Conservation (phyloP, 2,797 vertebrate genomes). For the Myotis findleyi region DNA sequence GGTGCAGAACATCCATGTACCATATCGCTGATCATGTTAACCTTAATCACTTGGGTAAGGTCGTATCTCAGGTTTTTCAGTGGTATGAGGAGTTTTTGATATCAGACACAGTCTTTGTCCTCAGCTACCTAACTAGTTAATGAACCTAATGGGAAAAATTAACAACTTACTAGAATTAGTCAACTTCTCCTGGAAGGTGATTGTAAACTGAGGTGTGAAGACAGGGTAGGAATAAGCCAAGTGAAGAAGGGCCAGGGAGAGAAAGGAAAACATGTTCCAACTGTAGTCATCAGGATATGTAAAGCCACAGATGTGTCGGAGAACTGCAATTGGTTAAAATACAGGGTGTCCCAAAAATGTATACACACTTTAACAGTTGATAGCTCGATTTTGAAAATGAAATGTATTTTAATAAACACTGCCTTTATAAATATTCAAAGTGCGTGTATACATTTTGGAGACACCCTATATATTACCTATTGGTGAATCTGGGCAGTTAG, state of each 20-base stretch:
- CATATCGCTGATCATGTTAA: rapidly evolving
- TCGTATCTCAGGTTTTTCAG: background rate
- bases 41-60: background rate
- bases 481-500: background rate
- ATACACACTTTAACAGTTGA: too few relatives aligned
- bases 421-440: too few relatives aligned
- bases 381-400: too few relatives aligned
- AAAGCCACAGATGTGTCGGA: background rate
- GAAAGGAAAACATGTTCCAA: background rate
- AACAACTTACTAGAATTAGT: background rate
- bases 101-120: background rate
- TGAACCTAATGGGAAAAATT: background rate
- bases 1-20: rapidly evolving
- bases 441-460: too few relatives aligned
- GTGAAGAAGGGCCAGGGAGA: background rate
- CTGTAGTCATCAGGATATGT: rapidly evolving
- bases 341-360: too few relatives aligned
- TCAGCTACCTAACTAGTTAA: background rate
- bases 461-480: background rate
- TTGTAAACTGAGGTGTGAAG: background rate
- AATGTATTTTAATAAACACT: too few relatives aligned
- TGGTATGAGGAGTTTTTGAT: background rate
- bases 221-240: background rate
- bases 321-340: background rate
- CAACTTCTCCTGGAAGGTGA: background rate